Evolutionary conservation across 2,113 vertebrate species (phyloP).

Genomic region (Cyprinodon tularosa): DNA sequence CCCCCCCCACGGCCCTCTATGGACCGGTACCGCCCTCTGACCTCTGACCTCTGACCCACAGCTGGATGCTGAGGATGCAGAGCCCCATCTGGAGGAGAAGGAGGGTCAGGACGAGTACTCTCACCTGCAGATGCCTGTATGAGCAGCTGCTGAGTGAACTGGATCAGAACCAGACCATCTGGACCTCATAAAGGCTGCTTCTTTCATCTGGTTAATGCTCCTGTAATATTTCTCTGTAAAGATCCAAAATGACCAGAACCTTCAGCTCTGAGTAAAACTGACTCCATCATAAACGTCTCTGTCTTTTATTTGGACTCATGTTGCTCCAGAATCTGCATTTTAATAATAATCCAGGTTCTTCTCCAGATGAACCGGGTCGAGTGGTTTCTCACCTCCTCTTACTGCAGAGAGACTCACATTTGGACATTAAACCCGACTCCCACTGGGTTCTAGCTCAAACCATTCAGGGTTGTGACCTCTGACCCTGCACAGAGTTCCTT

Average conservation of each 20-base stretch:
- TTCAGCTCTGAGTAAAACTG: background rate
- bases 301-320: background rate
- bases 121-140: constrained; percentile 95
- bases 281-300: background rate
- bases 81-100: constrained; percentile 88
- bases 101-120: constrained; percentile 92
- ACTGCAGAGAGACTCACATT: too few relatives aligned
- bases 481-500: too few relatives aligned
- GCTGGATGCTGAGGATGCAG: constrained; percentile 88
- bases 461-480: too few relatives aligned
- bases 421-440: too few relatives aligned
- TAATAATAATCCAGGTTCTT: too few relatives aligned
- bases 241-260: background rate
- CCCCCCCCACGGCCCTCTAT: too few relatives aligned
- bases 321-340: too few relatives aligned
- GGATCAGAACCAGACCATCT: background rate
- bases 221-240: background rate
- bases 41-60: constrained; percentile 65
- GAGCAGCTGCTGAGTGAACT: constrained; percentile 43
- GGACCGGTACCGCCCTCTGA: background rate
- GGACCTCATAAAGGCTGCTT: background rate
- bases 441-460: too few relatives aligned
- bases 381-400: too few relatives aligned
- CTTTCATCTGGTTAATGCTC: background rate
- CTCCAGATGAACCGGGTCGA: too few relatives aligned